Conservation (phyloP, 2,113 vertebrate genomes). For the Lycaon pictus region DNA sequence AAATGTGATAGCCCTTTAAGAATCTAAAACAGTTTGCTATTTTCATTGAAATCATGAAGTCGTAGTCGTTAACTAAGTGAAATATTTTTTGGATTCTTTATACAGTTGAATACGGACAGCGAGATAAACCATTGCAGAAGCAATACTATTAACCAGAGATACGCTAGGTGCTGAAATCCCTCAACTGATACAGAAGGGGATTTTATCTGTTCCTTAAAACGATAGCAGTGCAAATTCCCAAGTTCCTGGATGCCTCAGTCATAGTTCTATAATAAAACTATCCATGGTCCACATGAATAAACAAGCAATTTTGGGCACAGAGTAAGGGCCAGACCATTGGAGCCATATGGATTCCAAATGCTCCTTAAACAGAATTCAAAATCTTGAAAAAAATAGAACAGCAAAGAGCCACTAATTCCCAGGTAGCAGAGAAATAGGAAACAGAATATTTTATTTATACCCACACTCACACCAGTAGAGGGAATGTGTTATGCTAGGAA, state of each 20-base stretch:
- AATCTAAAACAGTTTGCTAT: constrained; percentile 18
- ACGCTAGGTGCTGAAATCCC: background rate
- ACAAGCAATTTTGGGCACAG: background rate
- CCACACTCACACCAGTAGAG: background rate
- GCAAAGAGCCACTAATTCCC: background rate
- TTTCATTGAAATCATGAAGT: constrained; percentile 19
- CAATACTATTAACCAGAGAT: background rate
- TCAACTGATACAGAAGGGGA: background rate
- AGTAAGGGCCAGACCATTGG: background rate
- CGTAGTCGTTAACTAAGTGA: background rate
- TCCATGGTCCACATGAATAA: background rate
- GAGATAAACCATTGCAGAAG: background rate
- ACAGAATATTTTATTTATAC: background rate
- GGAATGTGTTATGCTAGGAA: background rate
- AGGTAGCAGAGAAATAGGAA: background rate
- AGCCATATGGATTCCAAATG: background rate
- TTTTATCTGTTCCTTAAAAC: background rate
- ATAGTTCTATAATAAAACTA: background rate
- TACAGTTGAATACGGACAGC: background rate
- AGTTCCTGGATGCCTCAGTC: background rate
- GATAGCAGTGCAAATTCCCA: background rate
- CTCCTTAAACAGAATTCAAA: background rate
- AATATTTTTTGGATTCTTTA: background rate
- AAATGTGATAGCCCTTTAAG: background rate
- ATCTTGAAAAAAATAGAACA: background rate